phyloP scores from a whole-genome alignment of 2,888 invertebrate genomes.

The Melanophora roralis region DNA sequence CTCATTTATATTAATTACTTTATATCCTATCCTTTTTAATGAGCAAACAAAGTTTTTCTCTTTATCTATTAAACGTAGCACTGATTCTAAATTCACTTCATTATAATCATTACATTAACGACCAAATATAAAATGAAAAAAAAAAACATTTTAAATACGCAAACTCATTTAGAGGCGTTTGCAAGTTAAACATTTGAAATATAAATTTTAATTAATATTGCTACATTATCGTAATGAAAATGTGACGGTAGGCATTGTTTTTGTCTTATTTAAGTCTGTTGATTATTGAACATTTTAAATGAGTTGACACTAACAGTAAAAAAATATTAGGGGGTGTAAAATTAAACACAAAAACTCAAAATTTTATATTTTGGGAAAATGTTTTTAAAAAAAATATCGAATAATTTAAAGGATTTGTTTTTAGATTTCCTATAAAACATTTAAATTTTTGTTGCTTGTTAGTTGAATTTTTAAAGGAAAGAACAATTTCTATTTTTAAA shows the following conservation, averaged over 20 bases:
- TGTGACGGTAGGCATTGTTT: slow-evolving; percentile 16
- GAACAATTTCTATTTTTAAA: no score
- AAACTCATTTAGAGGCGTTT: not conserved
- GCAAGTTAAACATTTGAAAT: slow-evolving; percentile 17
- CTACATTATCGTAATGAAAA: slow-evolving; percentile 50
- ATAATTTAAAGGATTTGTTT: no score
- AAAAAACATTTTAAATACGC: not conserved
- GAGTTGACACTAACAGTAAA: not conserved
- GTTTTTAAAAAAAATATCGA: no score
- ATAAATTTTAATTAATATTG: slow-evolving; percentile 54
- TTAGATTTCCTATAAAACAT: no score
- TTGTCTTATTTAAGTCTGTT: not conserved
- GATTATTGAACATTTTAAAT: not conserved
- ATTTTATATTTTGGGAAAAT: no score
- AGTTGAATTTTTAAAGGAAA: no score
- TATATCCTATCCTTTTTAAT: no score
- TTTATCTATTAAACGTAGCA: not conserved
- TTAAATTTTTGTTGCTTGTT: no score
- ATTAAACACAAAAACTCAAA: no score
- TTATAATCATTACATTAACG: not conserved
- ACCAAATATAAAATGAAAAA: not conserved
- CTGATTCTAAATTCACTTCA: not conserved
- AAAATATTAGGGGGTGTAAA: not conserved
- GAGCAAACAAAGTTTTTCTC: no score
- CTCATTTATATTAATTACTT: no score